Percentiles rank a stretch among this genome's conserved stretches.
These are phyloP conservation scores for Deroplatys truncata DNA, from an alignment of 2,888 invertebrate genomes.

Conservation along the genomic window DNA sequence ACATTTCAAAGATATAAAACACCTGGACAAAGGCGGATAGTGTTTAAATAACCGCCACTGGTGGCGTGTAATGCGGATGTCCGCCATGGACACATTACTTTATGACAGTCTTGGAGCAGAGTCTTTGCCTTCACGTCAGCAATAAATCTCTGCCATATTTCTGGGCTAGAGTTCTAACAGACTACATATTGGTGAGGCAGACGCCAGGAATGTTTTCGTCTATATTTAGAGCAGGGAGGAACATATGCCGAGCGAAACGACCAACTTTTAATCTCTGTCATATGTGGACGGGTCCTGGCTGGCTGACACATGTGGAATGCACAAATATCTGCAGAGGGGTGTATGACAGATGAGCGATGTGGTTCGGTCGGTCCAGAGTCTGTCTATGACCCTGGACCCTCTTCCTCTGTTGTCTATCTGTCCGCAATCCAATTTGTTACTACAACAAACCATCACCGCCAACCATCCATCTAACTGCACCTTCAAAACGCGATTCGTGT, in stretches of 20 bases:
- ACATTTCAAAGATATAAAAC: too few species aligned
- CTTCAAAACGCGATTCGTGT: conserved; percentile 3
- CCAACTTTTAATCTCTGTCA: conserved; percentile 24
- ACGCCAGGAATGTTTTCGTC: conserved; percentile 2
- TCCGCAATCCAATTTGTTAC: conserved; percentile 19
- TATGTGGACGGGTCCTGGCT: conserved; percentile 19
- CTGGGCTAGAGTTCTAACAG: not conserved
- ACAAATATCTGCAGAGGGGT: conserved; percentile 5
- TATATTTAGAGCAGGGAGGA: conserved; percentile 8
- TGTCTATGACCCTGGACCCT: not conserved
- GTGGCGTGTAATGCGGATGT: not conserved
- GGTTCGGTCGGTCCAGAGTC: not conserved
- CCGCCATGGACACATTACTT: not conserved
- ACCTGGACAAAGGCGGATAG: too few species aligned
- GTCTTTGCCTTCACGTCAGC: not conserved
- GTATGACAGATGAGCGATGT: conserved; percentile 16
- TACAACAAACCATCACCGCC: conserved; percentile 15
- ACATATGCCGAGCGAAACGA: conserved; percentile 3
- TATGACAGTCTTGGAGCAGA: not conserved
- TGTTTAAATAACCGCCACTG: not conserved
- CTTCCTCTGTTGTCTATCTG: conserved; percentile 9
- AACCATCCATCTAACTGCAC: conserved; percentile 12
- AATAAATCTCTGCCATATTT: not conserved
- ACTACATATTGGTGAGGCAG: not conserved
- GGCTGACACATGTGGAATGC: conserved; percentile 26